These are phyloP conservation scores for Podargus strigoides DNA, from an alignment of 2,797 vertebrate species.

Conservation along the genomic window DNA sequence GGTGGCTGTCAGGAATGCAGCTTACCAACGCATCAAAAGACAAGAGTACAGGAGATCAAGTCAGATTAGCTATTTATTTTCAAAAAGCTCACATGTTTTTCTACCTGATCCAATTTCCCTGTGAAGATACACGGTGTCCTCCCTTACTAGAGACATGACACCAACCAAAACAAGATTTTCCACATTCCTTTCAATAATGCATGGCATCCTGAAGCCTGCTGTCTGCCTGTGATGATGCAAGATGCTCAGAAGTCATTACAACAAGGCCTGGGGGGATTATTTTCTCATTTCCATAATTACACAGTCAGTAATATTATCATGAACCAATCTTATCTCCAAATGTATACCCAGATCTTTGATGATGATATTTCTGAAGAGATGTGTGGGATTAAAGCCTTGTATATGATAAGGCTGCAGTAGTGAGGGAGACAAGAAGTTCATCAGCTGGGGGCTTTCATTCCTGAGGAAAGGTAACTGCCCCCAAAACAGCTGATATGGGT, in stretches of 20 bases:
- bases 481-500: neutral
- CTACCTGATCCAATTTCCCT: conserved; percentile 21
- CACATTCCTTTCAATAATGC: conserved; percentile 50
- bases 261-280: conserved; percentile 18
- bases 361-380: conserved; percentile 5
- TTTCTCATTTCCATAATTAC: conserved; percentile 60
- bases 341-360: neutral
- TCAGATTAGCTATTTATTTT: neutral
- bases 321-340: conserved; percentile 40
- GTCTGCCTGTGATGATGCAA: conserved; percentile 46
- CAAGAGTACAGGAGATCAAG: neutral
- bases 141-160: neutral
- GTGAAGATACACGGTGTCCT: conserved; percentile 2
- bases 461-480: neutral
- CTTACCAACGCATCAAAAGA: neutral
- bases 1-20: neutral
- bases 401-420: neutral
- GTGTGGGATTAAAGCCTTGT: conserved; percentile 1
- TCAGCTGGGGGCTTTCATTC: neutral
- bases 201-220: conserved; percentile 23
- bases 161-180: conserved; percentile 50
- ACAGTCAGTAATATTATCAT: conserved; percentile 24
- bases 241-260: conserved; percentile 47
- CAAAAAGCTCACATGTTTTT: neutral
- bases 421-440: neutral